Conservation (phyloP, 1,140 invertebrate species). For the Drosophila albomicans region DNA sequence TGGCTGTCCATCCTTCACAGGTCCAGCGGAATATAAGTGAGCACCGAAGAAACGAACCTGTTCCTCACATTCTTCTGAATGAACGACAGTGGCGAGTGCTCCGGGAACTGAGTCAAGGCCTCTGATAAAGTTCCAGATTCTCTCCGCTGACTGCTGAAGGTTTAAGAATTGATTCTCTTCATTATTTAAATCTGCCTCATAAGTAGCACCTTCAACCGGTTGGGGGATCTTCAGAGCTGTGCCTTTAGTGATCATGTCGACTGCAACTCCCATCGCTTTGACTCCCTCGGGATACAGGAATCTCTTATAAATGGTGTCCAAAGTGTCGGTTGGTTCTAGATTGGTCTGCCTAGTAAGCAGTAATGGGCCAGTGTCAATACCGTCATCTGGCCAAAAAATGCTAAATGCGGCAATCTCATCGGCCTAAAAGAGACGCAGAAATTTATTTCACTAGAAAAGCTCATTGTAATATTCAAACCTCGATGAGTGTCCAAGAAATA, state of each 20-base stretch:
- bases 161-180: slow-evolving; percentile 89
- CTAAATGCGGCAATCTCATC: slow-evolving; percentile 95
- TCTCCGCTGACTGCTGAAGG: slow-evolving; percentile 86
- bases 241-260: slow-evolving; percentile 93
- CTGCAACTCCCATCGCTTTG: slow-evolving; percentile 88
- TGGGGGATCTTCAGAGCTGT: slow-evolving; percentile 93
- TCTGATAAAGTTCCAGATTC: slow-evolving; percentile 96
- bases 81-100: slow-evolving; percentile 91
- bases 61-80: slow-evolving; percentile 85
- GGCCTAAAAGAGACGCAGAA: slow-evolving; percentile 85
- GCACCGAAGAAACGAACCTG: slow-evolving; percentile 93
- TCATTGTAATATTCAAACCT: slow-evolving; percentile 68
- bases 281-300: slow-evolving; percentile 89
- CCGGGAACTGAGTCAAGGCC: slow-evolving; percentile 97
- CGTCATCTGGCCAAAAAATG: slow-evolving; percentile 99
- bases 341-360: slow-evolving; percentile 93
- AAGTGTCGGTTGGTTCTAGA: slow-evolving; percentile 94
- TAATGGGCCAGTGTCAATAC: slow-evolving; percentile 97
- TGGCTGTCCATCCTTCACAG: slow-evolving; percentile 85
- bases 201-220: slow-evolving; percentile 94
- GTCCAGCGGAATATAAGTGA: slow-evolving; percentile 88
- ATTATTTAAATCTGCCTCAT: slow-evolving; percentile 96
- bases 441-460: neutral
- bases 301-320: slow-evolving; percentile 95
- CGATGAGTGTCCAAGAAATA: slow-evolving; percentile 98